Evolutionary conservation across 2,797 vertebrate species (phyloP).

Genomic region (Nothura maculosa): DNA sequence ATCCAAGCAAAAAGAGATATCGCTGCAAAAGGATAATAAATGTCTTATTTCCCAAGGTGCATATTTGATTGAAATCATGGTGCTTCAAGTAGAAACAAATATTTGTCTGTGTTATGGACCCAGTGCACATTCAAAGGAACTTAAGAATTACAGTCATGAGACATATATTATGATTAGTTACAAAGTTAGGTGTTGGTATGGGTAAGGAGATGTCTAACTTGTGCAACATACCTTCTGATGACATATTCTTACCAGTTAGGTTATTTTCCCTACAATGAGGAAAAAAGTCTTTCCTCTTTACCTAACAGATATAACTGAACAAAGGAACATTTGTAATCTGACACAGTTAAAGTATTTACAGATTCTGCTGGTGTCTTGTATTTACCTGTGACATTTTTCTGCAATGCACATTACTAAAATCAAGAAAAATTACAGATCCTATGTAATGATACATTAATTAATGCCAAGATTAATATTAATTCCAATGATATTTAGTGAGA

Average conservation of each 20-base stretch:
- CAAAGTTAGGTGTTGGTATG: neutral
- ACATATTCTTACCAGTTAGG: neutral
- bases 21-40: neutral
- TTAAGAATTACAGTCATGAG: neutral
- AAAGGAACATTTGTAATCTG: slow-evolving; percentile 9
- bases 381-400: slow-evolving; percentile 27
- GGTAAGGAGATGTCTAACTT: neutral
- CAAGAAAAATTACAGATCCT: neutral
- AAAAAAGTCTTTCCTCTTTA: neutral
- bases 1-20: neutral
- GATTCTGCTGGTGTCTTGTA: neutral
- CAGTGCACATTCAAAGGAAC: neutral
- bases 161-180: neutral
- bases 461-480: slow-evolving; percentile 30
- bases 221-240: neutral
- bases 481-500: neutral
- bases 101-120: accelerated
- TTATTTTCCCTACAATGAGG: neutral
- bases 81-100: neutral
- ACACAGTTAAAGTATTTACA: slow-evolving; percentile 8
- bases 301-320: neutral
- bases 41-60: neutral
- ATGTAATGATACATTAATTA: slow-evolving; percentile 42
- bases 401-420: slow-evolving; percentile 22
- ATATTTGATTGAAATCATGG: neutral